Evolutionary conservation across 1,140 invertebrate species (phyloP), one percentile per base, ranked within the genome.

Genomic region (Bombus polaris): DNA sequence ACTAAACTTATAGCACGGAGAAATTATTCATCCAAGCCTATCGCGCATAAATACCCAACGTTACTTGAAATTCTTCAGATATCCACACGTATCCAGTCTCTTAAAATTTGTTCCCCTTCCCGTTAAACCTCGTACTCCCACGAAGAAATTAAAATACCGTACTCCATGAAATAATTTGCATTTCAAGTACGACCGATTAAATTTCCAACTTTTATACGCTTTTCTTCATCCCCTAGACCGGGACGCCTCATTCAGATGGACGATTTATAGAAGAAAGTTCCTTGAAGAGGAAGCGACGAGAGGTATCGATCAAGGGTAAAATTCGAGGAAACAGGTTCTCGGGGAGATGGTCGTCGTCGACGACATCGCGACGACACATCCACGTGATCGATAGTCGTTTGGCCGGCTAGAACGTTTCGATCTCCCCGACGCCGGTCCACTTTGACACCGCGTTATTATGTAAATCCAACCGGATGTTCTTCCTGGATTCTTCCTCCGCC

Each of bases 381-480:
- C 18, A 79, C 80, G 83, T 87, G 89, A 91, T 91, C 85, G 89
- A 91, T 91, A 73, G 70, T 89, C 39, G 78, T 80, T 77, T 66
- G 72, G 12, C 10, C 32, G n/a, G n/a, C 68, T 84, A 37, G 59
- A 70, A 81, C 53, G 74, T 70, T 47, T 32, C 76, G 37, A 13
- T 25, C 53, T 65, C 9, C 39, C 22, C 37, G 68, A 13, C n/a
- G 32, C 12, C 42, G 78, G 18, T 75, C 74, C 75, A 75, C 85
- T 77, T 79, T 47, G 83, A 47, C 62, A 74, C n/a, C 65, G 32
- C 70, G 75, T 85, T 91, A 89, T 90, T 88, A 89, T 91, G 89
- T 72, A 89, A 91, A 91, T 91, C 76, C 59, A 78, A 79, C 70
- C 87, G 90, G 80, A 91, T 91, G 87, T 85, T 59, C 74, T 85